These are phyloP conservation scores for Chionis minor DNA, from an alignment of 2,113 vertebrate genomes.

Conservation along the genomic window DNA sequence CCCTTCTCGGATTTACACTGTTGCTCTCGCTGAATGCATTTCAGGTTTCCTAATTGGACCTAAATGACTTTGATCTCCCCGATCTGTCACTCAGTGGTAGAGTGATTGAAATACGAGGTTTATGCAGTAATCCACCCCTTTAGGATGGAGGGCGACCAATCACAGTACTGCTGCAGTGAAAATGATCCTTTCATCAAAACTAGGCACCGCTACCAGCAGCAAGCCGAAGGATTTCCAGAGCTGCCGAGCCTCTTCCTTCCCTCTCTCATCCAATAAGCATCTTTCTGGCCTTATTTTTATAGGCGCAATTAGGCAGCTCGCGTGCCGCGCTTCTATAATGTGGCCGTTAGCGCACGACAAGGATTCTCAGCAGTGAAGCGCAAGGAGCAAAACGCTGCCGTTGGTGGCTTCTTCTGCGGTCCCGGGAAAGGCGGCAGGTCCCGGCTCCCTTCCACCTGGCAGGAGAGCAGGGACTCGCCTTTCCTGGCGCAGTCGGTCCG, in stretches of 20 bases:
- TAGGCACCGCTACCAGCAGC: neutral
- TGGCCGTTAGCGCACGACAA: neutral
- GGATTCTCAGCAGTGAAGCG: neutral
- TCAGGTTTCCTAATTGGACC: neutral
- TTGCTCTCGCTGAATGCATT: neutral
- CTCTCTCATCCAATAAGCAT: neutral
- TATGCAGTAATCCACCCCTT: neutral
- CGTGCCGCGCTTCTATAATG: neutral
- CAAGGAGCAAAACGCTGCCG: neutral
- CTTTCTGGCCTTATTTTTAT: constrained; percentile 1
- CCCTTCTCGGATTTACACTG: neutral
- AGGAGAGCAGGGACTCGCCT: neutral
- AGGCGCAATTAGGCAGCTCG: neutral
- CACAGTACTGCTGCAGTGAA: constrained; percentile 33
- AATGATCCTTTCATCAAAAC: constrained; percentile 19
- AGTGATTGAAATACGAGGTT: neutral
- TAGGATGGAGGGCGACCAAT: neutral
- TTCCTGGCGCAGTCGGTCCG: neutral
- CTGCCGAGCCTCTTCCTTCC: neutral
- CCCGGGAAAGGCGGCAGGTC: neutral
- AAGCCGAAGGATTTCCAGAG: neutral
- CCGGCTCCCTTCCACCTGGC: neutral
- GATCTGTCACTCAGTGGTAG: neutral
- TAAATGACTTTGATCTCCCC: neutral
- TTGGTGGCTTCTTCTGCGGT: neutral